Conservation (phyloP, 2,113 vertebrate genomes). For the Plestiodon gilberti region DNA sequence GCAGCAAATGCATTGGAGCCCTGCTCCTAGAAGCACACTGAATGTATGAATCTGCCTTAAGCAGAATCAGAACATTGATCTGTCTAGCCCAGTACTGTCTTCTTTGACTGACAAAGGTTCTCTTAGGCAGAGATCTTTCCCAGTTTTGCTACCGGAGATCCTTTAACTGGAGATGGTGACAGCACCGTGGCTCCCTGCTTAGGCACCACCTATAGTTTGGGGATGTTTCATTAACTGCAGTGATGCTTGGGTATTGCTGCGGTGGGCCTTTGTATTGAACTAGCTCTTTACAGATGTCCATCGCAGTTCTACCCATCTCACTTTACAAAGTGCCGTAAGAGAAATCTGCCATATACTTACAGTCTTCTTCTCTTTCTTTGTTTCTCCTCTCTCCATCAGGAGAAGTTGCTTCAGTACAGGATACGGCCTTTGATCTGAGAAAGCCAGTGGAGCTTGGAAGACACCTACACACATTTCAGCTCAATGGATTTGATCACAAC, state of each 20-base stretch:
- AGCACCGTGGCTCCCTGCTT: neutral
- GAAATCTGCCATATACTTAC: neutral
- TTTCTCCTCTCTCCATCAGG: slow-evolving; percentile 71
- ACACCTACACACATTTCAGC: slow-evolving; percentile 78
- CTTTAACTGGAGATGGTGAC: neutral
- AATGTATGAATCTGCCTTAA: neutral
- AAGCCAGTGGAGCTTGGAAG: slow-evolving; percentile 82
- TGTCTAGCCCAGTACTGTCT: neutral
- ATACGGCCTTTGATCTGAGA: slow-evolving; percentile 87
- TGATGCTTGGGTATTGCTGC: neutral
- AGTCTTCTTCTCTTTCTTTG: neutral
- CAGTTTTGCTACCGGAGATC: neutral
- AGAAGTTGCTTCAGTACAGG: slow-evolving; percentile 83
- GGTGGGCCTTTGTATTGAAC: neutral
- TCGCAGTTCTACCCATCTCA: too few relatives aligned
- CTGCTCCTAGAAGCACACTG: neutral
- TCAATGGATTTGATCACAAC: slow-evolving; percentile 93
- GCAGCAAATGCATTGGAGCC: neutral
- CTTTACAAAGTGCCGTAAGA: neutral
- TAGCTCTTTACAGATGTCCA: neutral
- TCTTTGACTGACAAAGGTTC: neutral
- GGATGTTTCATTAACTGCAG: neutral
- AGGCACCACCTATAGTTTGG: neutral
- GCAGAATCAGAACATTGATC: neutral
- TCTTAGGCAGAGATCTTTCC: neutral